Conservation (phyloP, 2,888 invertebrate species). For the Spatulosminthurus flaviceps region DNA sequence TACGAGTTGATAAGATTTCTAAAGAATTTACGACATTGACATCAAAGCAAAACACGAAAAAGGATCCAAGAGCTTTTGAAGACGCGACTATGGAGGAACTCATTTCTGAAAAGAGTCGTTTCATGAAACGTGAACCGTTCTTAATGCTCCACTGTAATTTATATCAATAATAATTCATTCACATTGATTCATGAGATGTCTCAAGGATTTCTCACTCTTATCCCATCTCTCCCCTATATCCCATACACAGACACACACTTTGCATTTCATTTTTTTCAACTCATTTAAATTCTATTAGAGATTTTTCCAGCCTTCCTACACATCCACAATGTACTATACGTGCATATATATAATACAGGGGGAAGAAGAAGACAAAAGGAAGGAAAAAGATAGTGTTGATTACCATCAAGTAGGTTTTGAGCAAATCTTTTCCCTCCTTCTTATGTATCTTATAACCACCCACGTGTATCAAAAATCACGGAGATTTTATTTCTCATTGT, state of each 20-base stretch:
- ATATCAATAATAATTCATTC: slow-evolving; percentile 32
- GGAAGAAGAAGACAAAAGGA: no score
- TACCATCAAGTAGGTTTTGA: no score
- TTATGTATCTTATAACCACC: no score
- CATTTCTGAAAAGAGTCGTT: neutral
- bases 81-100: neutral
- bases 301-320: no score
- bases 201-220: neutral
- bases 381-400: no score
- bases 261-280: no score
- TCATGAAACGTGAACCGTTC: neutral
- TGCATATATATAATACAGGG: no score
- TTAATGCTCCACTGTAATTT: slow-evolving; percentile 1
- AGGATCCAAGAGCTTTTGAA: neutral
- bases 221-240: neutral
- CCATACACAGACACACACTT: neutral
- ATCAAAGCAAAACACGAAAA: neutral
- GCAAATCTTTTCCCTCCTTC: no score
- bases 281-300: no score
- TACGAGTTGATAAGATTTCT: neutral
- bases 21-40: slow-evolving; percentile 18
- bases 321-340: no score
- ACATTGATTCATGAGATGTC: neutral
- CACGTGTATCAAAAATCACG: no score
- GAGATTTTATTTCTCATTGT: no score